Percentiles rank a stretch among this genome's conserved stretches.
Evolutionary conservation across 2,888 invertebrate genomes (phyloP).

Genomic region (Drosophila leonis): DNA sequence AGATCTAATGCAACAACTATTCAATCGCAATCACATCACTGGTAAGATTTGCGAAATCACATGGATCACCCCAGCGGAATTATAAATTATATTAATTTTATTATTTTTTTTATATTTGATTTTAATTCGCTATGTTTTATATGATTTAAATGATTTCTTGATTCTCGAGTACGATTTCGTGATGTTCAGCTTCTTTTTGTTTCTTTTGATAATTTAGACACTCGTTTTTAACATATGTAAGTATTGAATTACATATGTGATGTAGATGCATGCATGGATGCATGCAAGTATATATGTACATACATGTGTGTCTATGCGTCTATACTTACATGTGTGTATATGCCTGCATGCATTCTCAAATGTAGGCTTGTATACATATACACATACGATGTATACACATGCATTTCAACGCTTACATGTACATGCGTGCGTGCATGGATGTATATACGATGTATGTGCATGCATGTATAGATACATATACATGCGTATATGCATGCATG

Average conservation of each 20-base stretch:
- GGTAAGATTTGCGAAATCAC: slow-evolving; percentile 80
- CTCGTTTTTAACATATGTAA: neutral
- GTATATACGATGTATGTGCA: neutral
- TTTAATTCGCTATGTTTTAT: neutral
- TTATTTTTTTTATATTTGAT: neutral
- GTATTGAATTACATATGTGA: neutral
- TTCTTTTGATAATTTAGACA: neutral
- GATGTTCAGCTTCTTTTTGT: neutral
- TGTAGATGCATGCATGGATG: neutral
- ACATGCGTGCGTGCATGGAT: neutral
- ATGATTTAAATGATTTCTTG: neutral
- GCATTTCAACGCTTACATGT: neutral
- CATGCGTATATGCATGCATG: too few relatives aligned
- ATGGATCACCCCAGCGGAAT: slow-evolving; percentile 3
- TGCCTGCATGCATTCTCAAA: neutral
- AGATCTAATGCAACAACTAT: slow-evolving; percentile 82
- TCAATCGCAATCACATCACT: slow-evolving; percentile 84
- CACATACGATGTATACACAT: neutral
- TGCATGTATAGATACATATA: too few relatives aligned
- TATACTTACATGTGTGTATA: neutral
- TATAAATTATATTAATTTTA: neutral
- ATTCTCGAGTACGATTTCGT: neutral
- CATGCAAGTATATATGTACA: neutral
- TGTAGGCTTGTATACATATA: too few relatives aligned
- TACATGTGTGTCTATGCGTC: neutral